Evolutionary conservation across 2,888 invertebrate genomes (phyloP), one percentile per base, ranked within the genome.

Genomic region (Lampropteryx suffumata): DNA sequence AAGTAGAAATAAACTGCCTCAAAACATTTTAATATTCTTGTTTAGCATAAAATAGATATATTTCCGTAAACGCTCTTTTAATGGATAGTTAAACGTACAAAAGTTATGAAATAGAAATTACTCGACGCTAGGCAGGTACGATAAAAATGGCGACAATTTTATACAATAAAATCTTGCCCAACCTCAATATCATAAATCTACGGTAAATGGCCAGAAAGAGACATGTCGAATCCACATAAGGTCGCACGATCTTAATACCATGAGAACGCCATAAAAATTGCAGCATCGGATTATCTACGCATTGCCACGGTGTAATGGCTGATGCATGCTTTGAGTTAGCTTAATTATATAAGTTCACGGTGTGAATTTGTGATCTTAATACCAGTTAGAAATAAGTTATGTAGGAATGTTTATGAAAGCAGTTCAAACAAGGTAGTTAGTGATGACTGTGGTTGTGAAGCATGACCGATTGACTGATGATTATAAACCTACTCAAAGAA

Each of bases 191-290:
- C 33, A 43, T 41, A 45, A 41, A 48, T 49, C 40, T 45, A 32
- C 46, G 21, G 35, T 37, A 35, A 50, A 44, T 17, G 35, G 12
- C 13, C 24, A 39, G 41, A 54, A 50, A 51, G 17, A 47, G 41
- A 51, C 55, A 47, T 59, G 50, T 50, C 61, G 47, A 61, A 59
- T 61, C 33, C 12, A 30, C 29, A 27, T 51, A 48, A 52, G 51
- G 55, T 53, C 53, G 41, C n/a, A 37, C 35, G 37, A 11, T 41
- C 43, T 33, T 41, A 45, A 50, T 55, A 45, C 53, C 55, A 57
- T 59, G 61, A 57, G 58, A 59, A 50, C 45, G 47, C 51, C 51
- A 54, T 57, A 55, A 57, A 44, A 33, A 46, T 60, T 57, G 48
- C 60, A 32, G n/a, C 53, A 58, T 32, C 39, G 34, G n/a, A 36